Base-by-base conservation (phyloP, 2,113 vertebrate species). In the Toxotes chatareus region DNA sequence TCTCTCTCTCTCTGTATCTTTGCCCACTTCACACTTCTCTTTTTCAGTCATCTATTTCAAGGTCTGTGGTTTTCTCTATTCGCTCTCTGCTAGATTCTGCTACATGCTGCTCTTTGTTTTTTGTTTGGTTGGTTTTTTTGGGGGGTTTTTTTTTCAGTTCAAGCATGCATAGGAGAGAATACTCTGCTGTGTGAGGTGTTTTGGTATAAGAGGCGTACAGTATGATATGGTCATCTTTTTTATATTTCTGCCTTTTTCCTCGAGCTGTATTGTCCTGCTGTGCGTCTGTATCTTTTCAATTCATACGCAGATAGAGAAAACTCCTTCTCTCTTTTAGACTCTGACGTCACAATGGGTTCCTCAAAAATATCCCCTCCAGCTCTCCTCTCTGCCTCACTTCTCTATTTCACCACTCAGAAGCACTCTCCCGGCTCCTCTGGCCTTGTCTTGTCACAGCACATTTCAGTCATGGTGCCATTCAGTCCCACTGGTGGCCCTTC, bases 11-110 rank as follows among this genome's bases (percentile, higher is more conserved):
- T 67, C 44, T 44, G 36, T 71, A 34, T 75, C 74, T 83, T 79
- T 61, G 71, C 83, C 75, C 80, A 89, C 82, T 93, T 91, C 92
- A 82, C 92, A 93, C 92, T 92, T 94, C 92, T 93, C 88, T 83
- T 93, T 92, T 93, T 93, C 59, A 19, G 64, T 12, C 34, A 11
- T 88, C 89, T 92, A 92, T 92, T 93, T 89, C 76, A 86, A 89
- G 75, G 2, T n/a, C 17, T 79, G 83, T 84, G 82, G 82, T 86
- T 91, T 87, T 80, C 70, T 84, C 77, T 81, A 32, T 70, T 65
- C 3, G 61, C 42, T 64, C 44, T 56, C 31, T 12, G 31, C 44
- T 38, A 40, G 60, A 53, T 62, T 56, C 31, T 12, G 31, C 44
- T 38, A 40, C 55, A 53, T 62, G 60, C 42, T 9, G 21, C 70